Percentiles rank a stretch among this genome's conserved stretches.
Conservation (phyloP, 2,113 vertebrate species). For the Aspiorhynchus laticeps region DNA sequence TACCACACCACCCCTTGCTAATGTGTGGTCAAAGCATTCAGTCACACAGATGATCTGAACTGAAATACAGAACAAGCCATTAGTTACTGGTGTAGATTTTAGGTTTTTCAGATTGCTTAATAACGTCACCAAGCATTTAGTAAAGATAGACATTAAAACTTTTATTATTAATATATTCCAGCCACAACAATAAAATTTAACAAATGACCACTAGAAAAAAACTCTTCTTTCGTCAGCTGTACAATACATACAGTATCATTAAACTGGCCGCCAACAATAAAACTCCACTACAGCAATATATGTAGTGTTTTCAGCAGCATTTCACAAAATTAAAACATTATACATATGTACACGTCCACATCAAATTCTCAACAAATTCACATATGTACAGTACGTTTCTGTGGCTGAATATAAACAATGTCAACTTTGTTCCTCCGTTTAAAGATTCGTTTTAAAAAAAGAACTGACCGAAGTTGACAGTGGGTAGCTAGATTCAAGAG, state of each 20-base stretch:
- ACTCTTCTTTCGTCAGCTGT: slow-evolving; percentile 91
- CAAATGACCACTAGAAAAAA: slow-evolving; percentile 97
- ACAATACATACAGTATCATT: slow-evolving; percentile 97
- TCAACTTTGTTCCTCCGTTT: slow-evolving; percentile 81
- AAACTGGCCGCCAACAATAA: slow-evolving; percentile 83
- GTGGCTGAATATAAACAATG: slow-evolving; percentile 84
- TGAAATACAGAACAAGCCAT: not conserved
- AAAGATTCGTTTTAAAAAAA: slow-evolving; percentile 53
- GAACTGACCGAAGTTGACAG: slow-evolving; percentile 72
- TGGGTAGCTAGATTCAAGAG: slow-evolving; percentile 76
- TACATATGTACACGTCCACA: slow-evolving; percentile 92
- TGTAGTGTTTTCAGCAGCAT: slow-evolving; percentile 66
- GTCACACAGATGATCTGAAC: not conserved
- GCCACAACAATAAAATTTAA: slow-evolving; percentile 99
- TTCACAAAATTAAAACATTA: slow-evolving; percentile 74
- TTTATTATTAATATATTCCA: slow-evolving; percentile 82
- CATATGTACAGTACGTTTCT: slow-evolving; percentile 88
- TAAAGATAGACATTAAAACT: slow-evolving; percentile 72
- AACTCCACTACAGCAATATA: slow-evolving; percentile 67
- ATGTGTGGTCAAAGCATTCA: not conserved
- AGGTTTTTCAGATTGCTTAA: not conserved
- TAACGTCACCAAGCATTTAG: not conserved
- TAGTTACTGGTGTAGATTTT: not conserved
- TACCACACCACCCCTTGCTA: not conserved
- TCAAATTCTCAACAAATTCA: slow-evolving; percentile 85